Conservation (phyloP, 2,113 vertebrate genomes). For the Heterotilapia buettikoferi region DNA sequence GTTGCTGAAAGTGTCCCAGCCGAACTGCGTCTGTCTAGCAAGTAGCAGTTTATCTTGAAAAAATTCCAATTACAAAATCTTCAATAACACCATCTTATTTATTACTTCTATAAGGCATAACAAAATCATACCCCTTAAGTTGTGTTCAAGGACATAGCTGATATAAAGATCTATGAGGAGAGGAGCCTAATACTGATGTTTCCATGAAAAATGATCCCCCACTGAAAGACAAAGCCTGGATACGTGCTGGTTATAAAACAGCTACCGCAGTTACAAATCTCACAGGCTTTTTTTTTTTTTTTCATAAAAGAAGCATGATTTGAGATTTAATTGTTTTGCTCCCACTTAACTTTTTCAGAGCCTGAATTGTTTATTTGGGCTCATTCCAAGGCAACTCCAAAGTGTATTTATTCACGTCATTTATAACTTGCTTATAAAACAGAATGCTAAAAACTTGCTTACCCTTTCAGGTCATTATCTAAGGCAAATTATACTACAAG, state of each 20-base stretch:
- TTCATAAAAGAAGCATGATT: not conserved
- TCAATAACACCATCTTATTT: not conserved
- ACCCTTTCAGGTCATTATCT: not conserved
- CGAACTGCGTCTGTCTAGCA: conserved; percentile 10
- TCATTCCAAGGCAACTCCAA: not conserved
- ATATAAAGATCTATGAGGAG: not conserved
- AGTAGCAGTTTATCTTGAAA: not conserved
- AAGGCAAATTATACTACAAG: not conserved
- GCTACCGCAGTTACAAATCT: not conserved
- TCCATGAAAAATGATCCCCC: not conserved
- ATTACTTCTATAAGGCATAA: not conserved
- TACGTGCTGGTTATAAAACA: not conserved
- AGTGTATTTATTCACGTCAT: not conserved
- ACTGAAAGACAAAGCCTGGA: not conserved
- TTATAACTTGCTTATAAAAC: not conserved
- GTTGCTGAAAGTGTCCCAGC: not conserved
- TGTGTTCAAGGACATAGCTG: not conserved
- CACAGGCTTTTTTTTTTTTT: not conserved
- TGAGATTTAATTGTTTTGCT: not conserved
- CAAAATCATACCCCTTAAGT: not conserved
- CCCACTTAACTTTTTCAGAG: not conserved
- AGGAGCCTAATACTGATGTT: not conserved
- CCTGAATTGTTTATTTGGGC: not conserved
- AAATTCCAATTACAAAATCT: not conserved
- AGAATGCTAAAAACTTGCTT: not conserved